Base-by-base conservation (phyloP, 2,113 vertebrate species). In the Fregetta grallaria region DNA sequence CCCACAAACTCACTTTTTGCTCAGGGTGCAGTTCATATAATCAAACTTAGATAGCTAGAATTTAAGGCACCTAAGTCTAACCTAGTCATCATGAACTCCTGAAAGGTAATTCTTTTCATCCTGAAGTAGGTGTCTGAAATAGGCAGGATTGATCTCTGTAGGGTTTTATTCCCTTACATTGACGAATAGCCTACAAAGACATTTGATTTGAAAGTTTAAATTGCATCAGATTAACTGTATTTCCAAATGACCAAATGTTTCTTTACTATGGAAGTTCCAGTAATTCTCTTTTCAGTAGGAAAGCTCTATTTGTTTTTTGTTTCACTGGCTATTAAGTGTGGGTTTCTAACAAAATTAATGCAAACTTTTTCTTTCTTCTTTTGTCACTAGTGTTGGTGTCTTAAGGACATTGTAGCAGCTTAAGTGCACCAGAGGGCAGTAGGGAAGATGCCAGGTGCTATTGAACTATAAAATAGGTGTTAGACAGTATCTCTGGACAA, bases 191-290 rank as follows among this genome's bases (percentile, higher is more conserved):
- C 44, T 75, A 44, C 5, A 50, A 42, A 82, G 14, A 19, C 21
- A 38, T n/a, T 45, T 26, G 12, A 74, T 66, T 61, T 79, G 11
- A 63, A 92, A 45, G 21, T 78, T 91, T 40, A 50, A 65, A 78
- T 92, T 66, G 3, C 7, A 18, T 34, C 49, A 25, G 8, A 52
- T 27, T 74, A 67, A 59, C 13, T 0, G 0, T 77, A 30, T 59
- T 71, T 91, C 9, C 47, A 89, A 77, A 77, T 50, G 19, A 71
- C 10, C 0, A 0, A 75, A 45, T 23, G 15, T 53, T 77, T 73
- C 20, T 74, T 20, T 70, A 11, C 12, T 26, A 11, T 40, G 16
- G 12, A 82, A 85, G 38, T 88, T 68, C 34, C 20, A n/a, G 9
- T 32, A 59, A 58, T 59, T 56, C 9, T 45, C 30, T 45, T 61